These are phyloP conservation scores for Synanthedon formicaeformis DNA, from an alignment of 2,888 invertebrate species.

Conservation along the genomic window DNA sequence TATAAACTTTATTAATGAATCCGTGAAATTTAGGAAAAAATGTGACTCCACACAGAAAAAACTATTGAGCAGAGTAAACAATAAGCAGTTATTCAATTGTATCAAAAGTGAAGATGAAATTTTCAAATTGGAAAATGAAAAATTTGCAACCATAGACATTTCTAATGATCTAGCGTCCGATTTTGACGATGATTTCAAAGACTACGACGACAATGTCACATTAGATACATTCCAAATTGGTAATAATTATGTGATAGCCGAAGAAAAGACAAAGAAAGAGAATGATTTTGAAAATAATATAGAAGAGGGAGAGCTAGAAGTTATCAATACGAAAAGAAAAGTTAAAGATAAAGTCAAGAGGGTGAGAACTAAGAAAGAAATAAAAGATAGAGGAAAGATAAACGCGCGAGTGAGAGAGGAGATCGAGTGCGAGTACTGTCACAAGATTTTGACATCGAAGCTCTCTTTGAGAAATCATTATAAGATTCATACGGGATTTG, in stretches of 20 bases:
- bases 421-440: slow-evolving; percentile 53
- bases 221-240: slow-evolving; percentile 14
- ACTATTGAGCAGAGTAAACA: slow-evolving; percentile 12
- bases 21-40: slow-evolving; percentile 21
- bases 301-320: slow-evolving; percentile 12
- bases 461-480: slow-evolving; percentile 52
- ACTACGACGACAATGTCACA: slow-evolving; percentile 27
- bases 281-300: slow-evolving; percentile 15
- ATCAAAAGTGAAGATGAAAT: slow-evolving; percentile 21
- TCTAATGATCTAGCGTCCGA: slow-evolving; percentile 14
- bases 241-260: slow-evolving; percentile 3
- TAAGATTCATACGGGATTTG: slow-evolving; percentile 58
- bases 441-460: slow-evolving; percentile 50
- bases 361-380: slow-evolving; percentile 12
- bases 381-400: slow-evolving; percentile 8
- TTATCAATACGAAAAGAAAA: slow-evolving; percentile 14
- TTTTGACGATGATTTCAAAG: slow-evolving; percentile 21
- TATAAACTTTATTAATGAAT: slow-evolving; percentile 20
- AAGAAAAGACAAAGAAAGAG: slow-evolving; percentile 7
- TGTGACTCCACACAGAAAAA: slow-evolving; percentile 18
- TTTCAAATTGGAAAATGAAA: slow-evolving; percentile 9
- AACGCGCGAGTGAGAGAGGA: slow-evolving; percentile 23
- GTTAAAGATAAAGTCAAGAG: slow-evolving; percentile 13
- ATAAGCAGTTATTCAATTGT: slow-evolving; percentile 5
- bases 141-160: slow-evolving; percentile 21